Evolutionary conservation across 2,797 vertebrate genomes (phyloP).

Genomic region (Sebastes elongatus): DNA sequence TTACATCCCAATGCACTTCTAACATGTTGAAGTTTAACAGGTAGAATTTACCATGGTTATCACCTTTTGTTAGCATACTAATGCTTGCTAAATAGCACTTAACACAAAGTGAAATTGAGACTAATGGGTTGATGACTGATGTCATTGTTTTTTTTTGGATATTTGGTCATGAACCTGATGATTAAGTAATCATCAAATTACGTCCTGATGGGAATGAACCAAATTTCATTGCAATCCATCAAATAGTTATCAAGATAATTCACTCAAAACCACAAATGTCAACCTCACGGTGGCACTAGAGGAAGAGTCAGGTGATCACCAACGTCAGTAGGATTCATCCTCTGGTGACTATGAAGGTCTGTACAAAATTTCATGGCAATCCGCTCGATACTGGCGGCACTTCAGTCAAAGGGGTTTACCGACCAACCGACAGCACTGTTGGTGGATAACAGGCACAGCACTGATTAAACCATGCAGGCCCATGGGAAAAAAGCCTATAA

Average conservation of each 20-base stretch:
- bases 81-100: too few relatives aligned
- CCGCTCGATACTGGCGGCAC: background rate
- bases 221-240: background rate
- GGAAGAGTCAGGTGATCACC: background rate
- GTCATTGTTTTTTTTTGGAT: too few relatives aligned
- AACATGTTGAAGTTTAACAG: background rate
- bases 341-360: background rate
- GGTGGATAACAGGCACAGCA: background rate
- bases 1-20: background rate
- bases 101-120: too few relatives aligned
- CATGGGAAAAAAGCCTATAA: background rate
- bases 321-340: background rate
- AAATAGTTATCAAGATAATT: background rate
- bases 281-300: background rate
- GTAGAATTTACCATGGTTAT: too few relatives aligned
- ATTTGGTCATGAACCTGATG: too few relatives aligned
- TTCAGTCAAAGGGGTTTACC: background rate
- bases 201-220: background rate
- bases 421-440: background rate
- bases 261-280: background rate
- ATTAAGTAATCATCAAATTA: too few relatives aligned
- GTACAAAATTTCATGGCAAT: background rate
- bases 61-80: too few relatives aligned
- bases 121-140: too few relatives aligned
- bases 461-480: background rate